These are phyloP conservation scores for Drosophila testacea DNA, from an alignment of 2,888 invertebrate genomes.

Conservation along the genomic window DNA sequence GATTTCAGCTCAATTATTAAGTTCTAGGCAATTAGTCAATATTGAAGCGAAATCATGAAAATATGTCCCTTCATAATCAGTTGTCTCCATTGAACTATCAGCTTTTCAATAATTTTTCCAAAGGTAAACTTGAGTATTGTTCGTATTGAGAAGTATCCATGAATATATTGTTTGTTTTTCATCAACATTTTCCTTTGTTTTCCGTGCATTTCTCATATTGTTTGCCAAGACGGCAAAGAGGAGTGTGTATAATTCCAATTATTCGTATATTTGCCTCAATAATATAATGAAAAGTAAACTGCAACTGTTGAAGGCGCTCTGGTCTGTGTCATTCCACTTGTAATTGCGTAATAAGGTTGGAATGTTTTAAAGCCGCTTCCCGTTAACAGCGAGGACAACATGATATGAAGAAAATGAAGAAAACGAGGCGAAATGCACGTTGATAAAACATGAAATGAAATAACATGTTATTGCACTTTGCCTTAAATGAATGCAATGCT, in stretches of 20 bases:
- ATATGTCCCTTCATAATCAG: neutral
- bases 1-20: too few species aligned
- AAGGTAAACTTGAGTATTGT: neutral
- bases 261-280: slow-evolving; percentile 51
- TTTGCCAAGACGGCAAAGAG: neutral
- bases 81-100: too few species aligned
- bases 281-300: slow-evolving; percentile 55
- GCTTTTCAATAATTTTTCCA: neutral
- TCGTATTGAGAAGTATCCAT: slow-evolving; percentile 1
- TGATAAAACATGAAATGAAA: slow-evolving; percentile 54
- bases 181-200: slow-evolving; percentile 22
- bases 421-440: slow-evolving; percentile 23
- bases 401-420: slow-evolving; percentile 10
- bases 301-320: slow-evolving; percentile 20
- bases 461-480: slow-evolving; percentile 78
- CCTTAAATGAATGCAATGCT: slow-evolving; percentile 58
- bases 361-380: slow-evolving; percentile 71
- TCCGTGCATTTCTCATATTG: slow-evolving; percentile 1
- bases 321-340: slow-evolving; percentile 49
- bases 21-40: too few species aligned
- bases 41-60: too few species aligned
- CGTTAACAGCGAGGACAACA: slow-evolving; percentile 46
- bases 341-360: slow-evolving; percentile 72
- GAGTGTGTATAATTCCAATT: slow-evolving; percentile 55
- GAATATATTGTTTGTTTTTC: slow-evolving; percentile 15